These are phyloP conservation scores for Xestoiulus laeticollis DNA, from an alignment of 2,888 invertebrate genomes.

Conservation along the genomic window DNA sequence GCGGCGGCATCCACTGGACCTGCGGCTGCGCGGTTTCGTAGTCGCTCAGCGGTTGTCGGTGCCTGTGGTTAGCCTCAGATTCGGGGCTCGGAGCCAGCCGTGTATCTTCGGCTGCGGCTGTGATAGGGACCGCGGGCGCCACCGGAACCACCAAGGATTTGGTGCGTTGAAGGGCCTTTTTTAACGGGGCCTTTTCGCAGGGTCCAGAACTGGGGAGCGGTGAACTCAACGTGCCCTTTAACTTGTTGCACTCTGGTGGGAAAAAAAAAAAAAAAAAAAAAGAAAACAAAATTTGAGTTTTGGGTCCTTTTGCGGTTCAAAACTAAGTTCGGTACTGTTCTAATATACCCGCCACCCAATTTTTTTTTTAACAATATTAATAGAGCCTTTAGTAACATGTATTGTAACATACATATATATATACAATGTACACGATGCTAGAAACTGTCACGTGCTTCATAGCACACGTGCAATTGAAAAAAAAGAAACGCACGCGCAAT, in stretches of 20 bases:
- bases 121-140: background rate
- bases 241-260: conserved; percentile 46
- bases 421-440: too few species aligned
- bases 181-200: background rate
- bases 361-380: too few species aligned
- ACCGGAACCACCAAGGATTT: conserved; percentile 30
- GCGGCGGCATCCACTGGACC: conserved; percentile 23
- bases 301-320: too few species aligned
- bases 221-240: conserved; percentile 39
- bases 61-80: background rate
- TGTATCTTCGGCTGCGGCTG: background rate
- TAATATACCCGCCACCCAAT: too few species aligned
- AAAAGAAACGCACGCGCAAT: too few species aligned
- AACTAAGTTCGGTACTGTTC: too few species aligned
- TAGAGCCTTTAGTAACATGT: too few species aligned
- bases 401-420: too few species aligned
- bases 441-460: too few species aligned
- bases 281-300: too few species aligned
- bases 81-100: background rate
- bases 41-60: background rate
- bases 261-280: background rate
- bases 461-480: too few species aligned
- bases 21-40: background rate
- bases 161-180: conserved; percentile 28
- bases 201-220: conserved; percentile 44